These are phyloP conservation scores for Hirudinaria manillensis DNA, from an alignment of 2,888 invertebrate genomes.

Conservation along the genomic window DNA sequence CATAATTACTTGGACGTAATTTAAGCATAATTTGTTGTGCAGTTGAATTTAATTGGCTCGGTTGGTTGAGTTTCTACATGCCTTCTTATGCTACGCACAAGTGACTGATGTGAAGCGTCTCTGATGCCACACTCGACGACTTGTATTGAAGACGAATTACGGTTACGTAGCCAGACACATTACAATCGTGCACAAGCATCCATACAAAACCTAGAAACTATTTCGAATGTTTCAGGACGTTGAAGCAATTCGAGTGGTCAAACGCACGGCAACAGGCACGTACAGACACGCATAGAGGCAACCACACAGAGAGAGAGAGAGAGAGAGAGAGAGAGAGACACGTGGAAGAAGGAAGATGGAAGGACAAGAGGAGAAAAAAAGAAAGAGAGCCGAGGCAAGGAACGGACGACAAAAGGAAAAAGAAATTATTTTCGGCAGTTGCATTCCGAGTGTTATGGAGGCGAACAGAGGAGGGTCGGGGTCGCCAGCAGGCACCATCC, in stretches of 20 bases:
- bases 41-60: too few relatives aligned
- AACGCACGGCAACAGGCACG: neutral
- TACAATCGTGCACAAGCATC: neutral
- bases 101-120: too few relatives aligned
- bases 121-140: too few relatives aligned
- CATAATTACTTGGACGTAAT: too few relatives aligned
- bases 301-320: neutral
- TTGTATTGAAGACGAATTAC: too few relatives aligned
- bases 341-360: neutral
- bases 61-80: too few relatives aligned
- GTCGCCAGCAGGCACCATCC: slow-evolving; percentile 22
- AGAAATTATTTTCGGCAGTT: slow-evolving; percentile 19
- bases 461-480: slow-evolving; percentile 8
- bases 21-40: too few relatives aligned
- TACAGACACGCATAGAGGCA: neutral
- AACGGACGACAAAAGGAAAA: neutral
- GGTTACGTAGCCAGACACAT: too few relatives aligned
- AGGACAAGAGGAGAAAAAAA: neutral
- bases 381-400: neutral
- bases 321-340: too few relatives aligned
- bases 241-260: neutral
- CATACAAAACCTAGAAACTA: too few relatives aligned
- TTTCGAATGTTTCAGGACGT: too few relatives aligned
- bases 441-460: slow-evolving; percentile 22
- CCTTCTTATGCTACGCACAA: too few relatives aligned